phyloP scores from a whole-genome alignment of 2,888 invertebrate species.

The Spilosoma lubricipeda region DNA sequence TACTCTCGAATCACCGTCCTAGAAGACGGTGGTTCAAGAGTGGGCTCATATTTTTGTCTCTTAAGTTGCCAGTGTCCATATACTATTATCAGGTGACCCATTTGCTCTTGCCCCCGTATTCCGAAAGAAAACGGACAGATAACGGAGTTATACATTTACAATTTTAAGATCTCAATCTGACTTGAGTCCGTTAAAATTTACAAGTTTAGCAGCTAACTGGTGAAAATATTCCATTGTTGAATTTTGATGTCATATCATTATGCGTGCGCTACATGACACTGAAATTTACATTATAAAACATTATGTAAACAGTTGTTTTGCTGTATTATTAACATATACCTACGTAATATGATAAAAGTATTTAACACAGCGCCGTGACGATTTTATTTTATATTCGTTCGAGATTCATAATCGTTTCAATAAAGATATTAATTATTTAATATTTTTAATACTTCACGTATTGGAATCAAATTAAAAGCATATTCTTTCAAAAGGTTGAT shows the following conservation, averaged over 20 bases:
- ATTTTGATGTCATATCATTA: conserved; percentile 9
- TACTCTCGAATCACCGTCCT: too few species aligned
- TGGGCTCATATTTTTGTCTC: background rate
- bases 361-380: background rate
- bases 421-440: too few species aligned
- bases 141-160: background rate
- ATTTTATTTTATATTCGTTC: background rate
- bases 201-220: conserved; percentile 2
- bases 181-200: background rate
- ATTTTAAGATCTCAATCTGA: background rate
- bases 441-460: background rate
- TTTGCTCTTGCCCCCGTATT: background rate
- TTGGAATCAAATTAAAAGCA: background rate
- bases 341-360: background rate
- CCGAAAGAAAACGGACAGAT: background rate
- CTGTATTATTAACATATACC: background rate
- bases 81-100: background rate
- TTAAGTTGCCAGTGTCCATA: background rate
- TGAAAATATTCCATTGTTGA: conserved; percentile 12
- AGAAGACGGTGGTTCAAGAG: background rate
- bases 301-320: conserved; percentile 3
- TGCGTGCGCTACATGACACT: conserved; percentile 4
- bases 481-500: background rate
- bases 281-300: conserved; percentile 4
- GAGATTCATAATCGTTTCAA: background rate